Evolutionary conservation across 2,888 invertebrate genomes (phyloP).

Genomic region (Brenthis ino): DNA sequence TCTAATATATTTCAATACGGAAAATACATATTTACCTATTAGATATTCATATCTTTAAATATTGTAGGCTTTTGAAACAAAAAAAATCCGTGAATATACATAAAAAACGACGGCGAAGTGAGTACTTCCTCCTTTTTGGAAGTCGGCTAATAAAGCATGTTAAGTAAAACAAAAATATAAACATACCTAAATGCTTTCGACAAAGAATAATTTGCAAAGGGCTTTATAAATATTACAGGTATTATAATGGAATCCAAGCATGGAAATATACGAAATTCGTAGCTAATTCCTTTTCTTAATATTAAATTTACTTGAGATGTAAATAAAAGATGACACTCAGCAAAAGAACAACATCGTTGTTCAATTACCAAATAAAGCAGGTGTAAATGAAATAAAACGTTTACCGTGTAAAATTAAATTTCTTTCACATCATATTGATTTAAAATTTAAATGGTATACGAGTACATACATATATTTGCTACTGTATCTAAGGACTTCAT

Average conservation of each 20-base stretch:
- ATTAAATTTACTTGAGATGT: constrained; percentile 10
- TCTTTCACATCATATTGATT: not conserved
- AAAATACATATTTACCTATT: too few species aligned
- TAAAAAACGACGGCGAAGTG: too few species aligned
- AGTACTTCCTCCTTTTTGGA: too few species aligned
- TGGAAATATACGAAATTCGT: not conserved
- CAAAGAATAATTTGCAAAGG: constrained; percentile 3
- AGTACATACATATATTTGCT: not conserved
- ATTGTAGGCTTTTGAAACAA: too few species aligned
- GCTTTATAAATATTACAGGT: constrained; percentile 12
- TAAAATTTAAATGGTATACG: not conserved
- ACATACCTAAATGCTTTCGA: not conserved
- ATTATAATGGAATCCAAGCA: not conserved
- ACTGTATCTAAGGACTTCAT: too few species aligned
- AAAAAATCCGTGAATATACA: too few species aligned
- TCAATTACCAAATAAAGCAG: constrained; percentile 26
- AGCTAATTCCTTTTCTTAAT: constrained; percentile 1
- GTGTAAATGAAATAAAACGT: constrained; percentile 28
- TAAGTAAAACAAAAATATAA: too few species aligned
- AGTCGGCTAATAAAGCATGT: too few species aligned
- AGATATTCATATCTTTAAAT: too few species aligned
- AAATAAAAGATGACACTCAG: constrained; percentile 5
- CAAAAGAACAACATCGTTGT: constrained; percentile 28
- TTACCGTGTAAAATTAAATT: constrained; percentile 21
- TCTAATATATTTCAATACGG: too few species aligned